A percentile compares a stretch with the other conserved stretches of the same genome.
phyloP scores from a whole-genome alignment of 1,140 invertebrate genomes.

The Drosophila mojavensis region DNA sequence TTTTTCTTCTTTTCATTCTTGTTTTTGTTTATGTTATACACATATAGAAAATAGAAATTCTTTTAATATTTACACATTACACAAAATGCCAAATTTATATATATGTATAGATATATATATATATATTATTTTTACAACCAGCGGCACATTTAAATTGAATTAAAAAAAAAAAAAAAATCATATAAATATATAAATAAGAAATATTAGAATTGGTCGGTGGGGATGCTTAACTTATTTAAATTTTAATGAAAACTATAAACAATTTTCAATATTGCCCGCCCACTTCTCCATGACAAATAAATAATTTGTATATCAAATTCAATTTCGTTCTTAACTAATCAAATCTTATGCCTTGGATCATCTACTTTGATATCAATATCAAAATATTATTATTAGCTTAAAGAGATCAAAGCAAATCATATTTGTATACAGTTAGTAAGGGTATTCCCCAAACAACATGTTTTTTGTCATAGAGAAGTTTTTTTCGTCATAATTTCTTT shows the following conservation, averaged over 20 bases:
- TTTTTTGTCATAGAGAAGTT: background rate
- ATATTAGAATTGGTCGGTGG: slow-evolving; percentile 55
- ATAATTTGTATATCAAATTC: background rate
- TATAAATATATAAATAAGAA: background rate
- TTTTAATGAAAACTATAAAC: background rate
- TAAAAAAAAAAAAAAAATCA: slow-evolving; percentile 1
- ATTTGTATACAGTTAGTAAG: no score
- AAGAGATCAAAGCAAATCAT: no score
- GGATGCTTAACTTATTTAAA: slow-evolving; percentile 53
- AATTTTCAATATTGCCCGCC: no score
- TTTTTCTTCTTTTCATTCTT: no score
- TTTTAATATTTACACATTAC: slow-evolving; percentile 35
- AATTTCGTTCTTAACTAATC: background rate
- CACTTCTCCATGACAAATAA: slow-evolving; percentile 4
- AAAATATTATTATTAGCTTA: no score
- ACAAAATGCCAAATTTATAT: slow-evolving; percentile 15
- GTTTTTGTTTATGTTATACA: slow-evolving; percentile 21
- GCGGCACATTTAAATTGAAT: slow-evolving; percentile 28
- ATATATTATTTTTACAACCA: slow-evolving; percentile 21
- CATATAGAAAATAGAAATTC: slow-evolving; percentile 34
- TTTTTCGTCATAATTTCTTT: slow-evolving; percentile 6
- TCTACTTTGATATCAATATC: no score
- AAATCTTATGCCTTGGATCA: no score
- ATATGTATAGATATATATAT: background rate
- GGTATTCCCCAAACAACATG: no score